phyloP scores from a whole-genome alignment of 2,797 vertebrate species.

The Chrysocyon brachyurus region DNA sequence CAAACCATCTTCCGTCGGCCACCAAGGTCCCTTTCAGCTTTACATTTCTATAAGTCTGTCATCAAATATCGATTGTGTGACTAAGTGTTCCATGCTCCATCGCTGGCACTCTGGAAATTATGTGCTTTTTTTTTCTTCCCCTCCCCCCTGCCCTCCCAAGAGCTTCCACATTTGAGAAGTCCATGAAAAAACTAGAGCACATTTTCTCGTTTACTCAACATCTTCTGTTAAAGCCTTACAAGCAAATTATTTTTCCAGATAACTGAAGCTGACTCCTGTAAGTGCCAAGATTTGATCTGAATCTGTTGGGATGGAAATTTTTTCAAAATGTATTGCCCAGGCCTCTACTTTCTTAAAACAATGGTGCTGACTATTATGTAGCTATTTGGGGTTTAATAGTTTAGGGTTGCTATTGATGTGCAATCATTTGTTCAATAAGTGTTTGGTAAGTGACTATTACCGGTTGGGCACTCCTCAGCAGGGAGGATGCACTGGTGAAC shows the following conservation, averaged over 20 bases:
- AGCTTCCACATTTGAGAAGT: not conserved
- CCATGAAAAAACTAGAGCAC: not conserved
- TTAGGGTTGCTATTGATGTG: not conserved
- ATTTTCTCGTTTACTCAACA: constrained; percentile 5
- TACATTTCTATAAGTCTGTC: not conserved
- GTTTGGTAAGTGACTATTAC: not conserved
- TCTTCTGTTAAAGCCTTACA: constrained; percentile 25
- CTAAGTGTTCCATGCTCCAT: not conserved
- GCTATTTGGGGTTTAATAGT: constrained; percentile 5
- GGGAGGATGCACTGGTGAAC: not conserved
- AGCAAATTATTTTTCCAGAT: constrained; percentile 69
- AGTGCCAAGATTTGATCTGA: constrained; percentile 57
- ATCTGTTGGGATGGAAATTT: constrained; percentile 54
- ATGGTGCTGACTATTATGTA: not conserved
- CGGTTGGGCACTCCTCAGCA: not conserved
- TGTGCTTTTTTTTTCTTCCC: not conserved
- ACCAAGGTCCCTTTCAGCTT: constrained; percentile 15
- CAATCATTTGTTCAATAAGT: not conserved
- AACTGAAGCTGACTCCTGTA: constrained; percentile 44
- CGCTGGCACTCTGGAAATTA: not conserved
- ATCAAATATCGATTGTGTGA: not conserved
- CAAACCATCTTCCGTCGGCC: not conserved
- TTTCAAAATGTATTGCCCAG: constrained; percentile 42
- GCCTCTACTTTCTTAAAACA: constrained; percentile 19
- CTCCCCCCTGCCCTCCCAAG: not conserved